Evolutionary conservation across 1,140 invertebrate genomes (phyloP), one percentile per base, ranked within the genome.

Genomic region (Calosoma granatense): DNA sequence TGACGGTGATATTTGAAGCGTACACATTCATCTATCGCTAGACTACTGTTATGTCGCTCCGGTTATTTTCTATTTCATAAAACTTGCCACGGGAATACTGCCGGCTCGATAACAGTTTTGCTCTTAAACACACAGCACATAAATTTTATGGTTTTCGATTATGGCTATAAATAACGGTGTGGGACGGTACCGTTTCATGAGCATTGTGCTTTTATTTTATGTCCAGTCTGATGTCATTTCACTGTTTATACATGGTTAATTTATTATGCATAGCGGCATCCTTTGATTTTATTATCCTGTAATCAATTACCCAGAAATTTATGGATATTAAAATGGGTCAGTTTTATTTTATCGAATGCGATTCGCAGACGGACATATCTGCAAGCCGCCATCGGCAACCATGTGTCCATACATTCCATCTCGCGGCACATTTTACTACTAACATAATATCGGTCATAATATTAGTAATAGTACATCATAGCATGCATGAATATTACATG

Each of bases 131-230:
- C 41, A 47, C 17, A 47, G 9, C 6, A 4, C 41, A 47, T 47
- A 47, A 47, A 47, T 47, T 47, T 47, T 47, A 47, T 47, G 41
- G 41, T 47, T 47, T 47, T 47, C 41, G 41, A 47, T 47, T 47
- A 47, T 47, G 41, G 41, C 41, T 47, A 47, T 47, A 47, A 47
- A 47, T 47, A 47, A 47, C 41, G 41, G 3, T 6, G 6, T 47
- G 41, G 41, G 41, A 47, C 17, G 41, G 17, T 17, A n/a, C 41
- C 41, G 17, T 47, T 47, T 36, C 26, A 36, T 47, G 41, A 11
- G 41, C 41, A 9, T 36, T 36, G 26, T 47, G 41, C 41, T 47
- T 47, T 47, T 47, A 47, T 47, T 47, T 47, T 47, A 47, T 47
- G 41, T 17, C 41, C 41, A 47, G 41, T 47, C 41, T 47, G 41